These are phyloP conservation scores for Drosophila carrolli DNA, from an alignment of 1,140 invertebrate species.

Conservation along the genomic window DNA sequence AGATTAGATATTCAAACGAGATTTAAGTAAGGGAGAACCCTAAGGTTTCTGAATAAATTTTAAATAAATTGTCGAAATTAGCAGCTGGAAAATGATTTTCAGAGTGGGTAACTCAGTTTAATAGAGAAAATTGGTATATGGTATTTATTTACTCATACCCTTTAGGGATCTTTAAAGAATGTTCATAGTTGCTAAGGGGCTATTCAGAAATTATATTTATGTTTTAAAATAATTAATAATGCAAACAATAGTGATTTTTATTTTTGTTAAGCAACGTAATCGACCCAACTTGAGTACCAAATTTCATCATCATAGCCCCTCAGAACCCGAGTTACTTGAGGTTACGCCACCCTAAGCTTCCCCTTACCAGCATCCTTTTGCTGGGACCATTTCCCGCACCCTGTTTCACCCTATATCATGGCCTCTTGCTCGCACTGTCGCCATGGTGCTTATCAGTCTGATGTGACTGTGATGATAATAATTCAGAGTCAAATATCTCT, in stretches of 20 bases:
- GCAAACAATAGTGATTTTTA: no score
- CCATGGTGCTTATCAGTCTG: constrained; percentile 58
- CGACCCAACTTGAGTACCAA: not conserved
- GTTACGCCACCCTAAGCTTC: not conserved
- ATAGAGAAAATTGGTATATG: no score
- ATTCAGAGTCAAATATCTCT: constrained; percentile 63
- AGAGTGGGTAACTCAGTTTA: not conserved
- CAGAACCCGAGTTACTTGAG: constrained; percentile 11
- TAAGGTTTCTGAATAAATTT: constrained; percentile 23
- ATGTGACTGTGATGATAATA: constrained; percentile 57
- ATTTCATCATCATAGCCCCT: not conserved
- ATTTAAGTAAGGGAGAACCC: constrained; percentile 11
- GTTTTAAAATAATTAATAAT: no score
- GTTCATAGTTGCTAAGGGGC: not conserved
- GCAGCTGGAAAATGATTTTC: not conserved
- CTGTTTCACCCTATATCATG: not conserved
- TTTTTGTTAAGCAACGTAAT: not conserved
- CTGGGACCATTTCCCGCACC: not conserved
- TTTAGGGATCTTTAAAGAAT: not conserved
- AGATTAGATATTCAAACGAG: constrained; percentile 48
- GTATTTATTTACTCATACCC: not conserved
- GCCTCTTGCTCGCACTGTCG: constrained; percentile 22
- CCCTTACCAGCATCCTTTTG: not conserved
- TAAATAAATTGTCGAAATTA: constrained; percentile 23
- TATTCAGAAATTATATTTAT: no score